These are phyloP conservation scores for Tetrao urogallus DNA, from an alignment of 2,113 vertebrate genomes.

Conservation along the genomic window DNA sequence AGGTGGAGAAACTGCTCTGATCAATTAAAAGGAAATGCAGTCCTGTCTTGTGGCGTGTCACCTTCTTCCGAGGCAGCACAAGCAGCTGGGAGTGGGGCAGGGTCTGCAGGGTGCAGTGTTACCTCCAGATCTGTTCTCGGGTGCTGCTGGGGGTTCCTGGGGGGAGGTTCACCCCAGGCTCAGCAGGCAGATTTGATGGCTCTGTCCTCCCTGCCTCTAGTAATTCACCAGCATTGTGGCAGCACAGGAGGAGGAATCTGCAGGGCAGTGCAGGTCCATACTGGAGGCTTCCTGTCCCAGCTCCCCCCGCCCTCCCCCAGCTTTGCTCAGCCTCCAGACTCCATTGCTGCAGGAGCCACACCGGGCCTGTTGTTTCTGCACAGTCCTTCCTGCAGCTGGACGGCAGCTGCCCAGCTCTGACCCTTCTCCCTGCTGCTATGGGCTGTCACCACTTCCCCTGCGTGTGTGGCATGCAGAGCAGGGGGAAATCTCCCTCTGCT, in stretches of 20 bases:
- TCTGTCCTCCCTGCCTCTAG: neutral
- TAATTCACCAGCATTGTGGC: neutral
- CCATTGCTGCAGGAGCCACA: rapidly evolving
- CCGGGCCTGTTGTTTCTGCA: rapidly evolving
- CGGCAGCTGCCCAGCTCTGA: neutral
- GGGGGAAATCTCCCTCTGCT: neutral
- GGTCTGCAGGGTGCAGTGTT: neutral
- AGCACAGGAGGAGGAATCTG: neutral
- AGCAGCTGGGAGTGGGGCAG: neutral
- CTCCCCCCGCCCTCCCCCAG: neutral
- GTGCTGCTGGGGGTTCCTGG: neutral
- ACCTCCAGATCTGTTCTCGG: neutral
- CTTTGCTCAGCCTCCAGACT: neutral
- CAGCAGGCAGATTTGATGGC: neutral
- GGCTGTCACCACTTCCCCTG: neutral
- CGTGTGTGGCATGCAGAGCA: neutral
- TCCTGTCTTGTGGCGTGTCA: neutral
- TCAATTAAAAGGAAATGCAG: slow-evolving; percentile 60
- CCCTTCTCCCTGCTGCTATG: neutral
- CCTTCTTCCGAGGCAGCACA: neutral
- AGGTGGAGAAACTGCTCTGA: neutral
- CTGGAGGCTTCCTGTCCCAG: neutral
- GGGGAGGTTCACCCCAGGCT: neutral
- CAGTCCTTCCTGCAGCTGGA: neutral
- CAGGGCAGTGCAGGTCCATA: neutral